Percentiles rank a stretch among this genome's conserved stretches.
phyloP scores from a whole-genome alignment of 1,140 invertebrate species.

The Sminthurinus signatus region DNA sequence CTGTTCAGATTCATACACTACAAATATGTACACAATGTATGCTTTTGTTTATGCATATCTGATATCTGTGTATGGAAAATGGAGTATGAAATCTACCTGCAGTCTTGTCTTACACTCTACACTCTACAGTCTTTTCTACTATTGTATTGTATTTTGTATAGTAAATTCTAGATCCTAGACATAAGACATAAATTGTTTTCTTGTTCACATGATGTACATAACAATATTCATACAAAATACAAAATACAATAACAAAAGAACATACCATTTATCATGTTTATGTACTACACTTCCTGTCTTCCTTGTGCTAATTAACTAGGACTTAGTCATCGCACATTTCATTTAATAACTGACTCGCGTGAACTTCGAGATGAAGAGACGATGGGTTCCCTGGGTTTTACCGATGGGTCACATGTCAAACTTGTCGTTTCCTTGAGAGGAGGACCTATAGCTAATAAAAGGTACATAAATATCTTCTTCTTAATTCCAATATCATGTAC shows the following conservation, averaged over 20 bases:
- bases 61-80: no score
- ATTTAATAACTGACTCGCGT: slow-evolving; percentile 9
- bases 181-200: no score
- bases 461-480: not conserved
- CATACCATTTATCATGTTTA: no score
- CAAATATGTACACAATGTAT: no score
- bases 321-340: slow-evolving; percentile 2
- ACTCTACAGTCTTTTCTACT: not conserved
- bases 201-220: no score
- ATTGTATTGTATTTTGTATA: not conserved
- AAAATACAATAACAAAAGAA: no score
- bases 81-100: no score
- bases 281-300: no score
- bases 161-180: not conserved
- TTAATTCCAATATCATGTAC: not conserved
- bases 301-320: not conserved
- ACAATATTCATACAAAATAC: no score
- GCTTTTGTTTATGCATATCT: no score
- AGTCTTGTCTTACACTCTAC: no score
- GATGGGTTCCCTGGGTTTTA: slow-evolving; percentile 3
- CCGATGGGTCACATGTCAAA: slow-evolving; percentile 6
- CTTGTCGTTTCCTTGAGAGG: slow-evolving; percentile 1
- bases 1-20: no score
- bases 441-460: slow-evolving; percentile 11
- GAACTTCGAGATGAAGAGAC: slow-evolving; percentile 9